phyloP scores from a whole-genome alignment of 1,140 invertebrate genomes.

The Drosophila tani region DNA sequence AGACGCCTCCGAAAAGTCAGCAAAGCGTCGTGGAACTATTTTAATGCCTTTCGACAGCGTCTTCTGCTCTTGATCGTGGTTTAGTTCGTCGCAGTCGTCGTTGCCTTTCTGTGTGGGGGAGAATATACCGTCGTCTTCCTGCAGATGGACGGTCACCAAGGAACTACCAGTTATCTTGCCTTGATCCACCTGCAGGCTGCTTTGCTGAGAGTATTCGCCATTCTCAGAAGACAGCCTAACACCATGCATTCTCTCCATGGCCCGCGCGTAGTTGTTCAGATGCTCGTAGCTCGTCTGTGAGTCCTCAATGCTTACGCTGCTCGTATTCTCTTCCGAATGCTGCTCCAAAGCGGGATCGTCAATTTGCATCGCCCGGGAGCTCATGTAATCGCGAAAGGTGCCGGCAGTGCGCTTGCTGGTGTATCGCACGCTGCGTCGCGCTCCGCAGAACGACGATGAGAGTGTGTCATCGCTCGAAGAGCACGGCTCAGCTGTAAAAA shows the following conservation, averaged over 20 bases:
- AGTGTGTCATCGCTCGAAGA: slow-evolving; percentile 81
- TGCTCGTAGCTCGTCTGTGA: slow-evolving; percentile 76
- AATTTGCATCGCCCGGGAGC: slow-evolving; percentile 74
- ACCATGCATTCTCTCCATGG: slow-evolving; percentile 69
- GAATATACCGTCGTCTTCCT: slow-evolving; percentile 71
- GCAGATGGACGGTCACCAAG: slow-evolving; percentile 29
- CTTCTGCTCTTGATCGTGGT: slow-evolving; percentile 51
- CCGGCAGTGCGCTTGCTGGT: slow-evolving; percentile 81
- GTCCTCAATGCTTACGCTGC: slow-evolving; percentile 74
- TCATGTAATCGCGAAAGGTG: slow-evolving; percentile 80
- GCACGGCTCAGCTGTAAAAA: slow-evolving; percentile 56
- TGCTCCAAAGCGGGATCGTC: slow-evolving; percentile 68
- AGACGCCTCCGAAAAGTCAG: slow-evolving; percentile 78
- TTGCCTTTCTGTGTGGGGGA: slow-evolving; percentile 66
- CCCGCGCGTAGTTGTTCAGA: slow-evolving; percentile 56
- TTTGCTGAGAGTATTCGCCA: slow-evolving; percentile 56
- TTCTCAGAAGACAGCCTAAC: slow-evolving; percentile 43
- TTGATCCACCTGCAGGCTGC: slow-evolving; percentile 51
- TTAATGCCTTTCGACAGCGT: slow-evolving; percentile 54
- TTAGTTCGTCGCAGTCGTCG: slow-evolving; percentile 23
- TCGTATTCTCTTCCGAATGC: slow-evolving; percentile 76
- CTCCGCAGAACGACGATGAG: slow-evolving; percentile 81
- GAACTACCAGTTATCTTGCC: slow-evolving; percentile 25
- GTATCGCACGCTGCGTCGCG: slow-evolving; percentile 79
- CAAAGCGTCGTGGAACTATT: slow-evolving; percentile 58